Evolutionary conservation across 2,797 vertebrate species (phyloP), one percentile per base, ranked within the genome.

Genomic region (Parauchenoglanis ngamensis): DNA sequence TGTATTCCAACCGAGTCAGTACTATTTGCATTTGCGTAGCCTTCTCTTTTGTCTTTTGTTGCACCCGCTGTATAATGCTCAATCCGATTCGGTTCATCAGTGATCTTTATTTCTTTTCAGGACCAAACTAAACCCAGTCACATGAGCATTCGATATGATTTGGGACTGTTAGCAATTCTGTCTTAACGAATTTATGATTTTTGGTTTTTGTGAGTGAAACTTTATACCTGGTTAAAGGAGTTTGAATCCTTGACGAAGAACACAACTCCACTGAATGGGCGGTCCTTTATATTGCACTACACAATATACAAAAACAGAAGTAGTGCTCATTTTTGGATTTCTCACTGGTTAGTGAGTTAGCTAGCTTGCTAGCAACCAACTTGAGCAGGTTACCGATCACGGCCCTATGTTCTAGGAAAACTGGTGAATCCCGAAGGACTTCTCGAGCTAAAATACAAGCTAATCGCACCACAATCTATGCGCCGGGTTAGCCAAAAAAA

Each of bases 11-110:
- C 28, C 7, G n/a, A 52, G 28, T 73, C 0, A 4, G 23, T 2
- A 28, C 15, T 31, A 0, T 83, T 13, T 5, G 10, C 63, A 52
- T 61, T 44, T 8, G 25, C 12, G 49, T n/a, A 44, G 35, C 31
- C 13, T 80, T 25, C 35, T 7, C 21, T 12, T 44, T 61, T 70
- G 46, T 85, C 72, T 85, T 44, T 81, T 83, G 65, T 86, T 67
- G 54, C 63, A 54, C 52, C 25, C 25, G 17, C 31, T 21, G 11
- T 46, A 17, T 11, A 49, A 44, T 17, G 23, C 23, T 46, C 2
- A 25, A 11, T 67, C 31, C 23, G 0, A 31, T 52, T 49, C 44
- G 12, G n/a, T 52, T 28, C 75, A 19, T 21, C 28, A 11, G 8
- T 0, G 54, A 35, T 40, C 28, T 57, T 35, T 35, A 13, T 79